Percentiles rank a stretch among this genome's conserved stretches.
Conservation (phyloP, 1,140 invertebrate species). For the Panagrolaimus sp. region DNA sequence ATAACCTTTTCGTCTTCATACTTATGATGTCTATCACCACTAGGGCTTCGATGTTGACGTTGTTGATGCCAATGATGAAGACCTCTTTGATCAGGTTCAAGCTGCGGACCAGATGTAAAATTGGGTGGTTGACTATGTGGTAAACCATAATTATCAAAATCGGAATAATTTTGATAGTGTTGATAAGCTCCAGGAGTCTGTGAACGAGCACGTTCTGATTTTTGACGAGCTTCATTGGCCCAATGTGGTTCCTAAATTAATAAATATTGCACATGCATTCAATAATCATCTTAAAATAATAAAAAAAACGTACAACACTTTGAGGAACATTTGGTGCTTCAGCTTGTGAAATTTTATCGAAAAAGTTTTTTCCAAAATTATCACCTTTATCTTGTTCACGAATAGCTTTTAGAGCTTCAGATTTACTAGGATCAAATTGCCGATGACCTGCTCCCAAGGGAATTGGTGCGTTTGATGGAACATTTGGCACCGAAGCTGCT, state of each 20-base stretch:
- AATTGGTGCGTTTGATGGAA: constrained; percentile 14
- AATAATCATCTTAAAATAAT: neutral
- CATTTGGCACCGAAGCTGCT: constrained; percentile 1
- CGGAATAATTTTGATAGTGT: neutral
- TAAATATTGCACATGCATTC: too few relatives aligned
- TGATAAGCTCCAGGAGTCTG: constrained; percentile 33
- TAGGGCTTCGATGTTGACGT: constrained; percentile 16
- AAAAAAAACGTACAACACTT: constrained; percentile 17
- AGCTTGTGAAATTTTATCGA: constrained; percentile 39
- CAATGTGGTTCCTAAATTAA: constrained; percentile 41
- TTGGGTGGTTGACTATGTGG: neutral
- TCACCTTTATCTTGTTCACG: constrained; percentile 34
- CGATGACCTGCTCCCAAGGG: constrained; percentile 23
- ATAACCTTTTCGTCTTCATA: constrained; percentile 11
- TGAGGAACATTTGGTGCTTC: constrained; percentile 37
- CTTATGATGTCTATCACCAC: constrained; percentile 13
- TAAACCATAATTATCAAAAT: neutral
- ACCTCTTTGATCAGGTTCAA: neutral
- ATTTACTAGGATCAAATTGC: constrained; percentile 24
- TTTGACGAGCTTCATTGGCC: constrained; percentile 35
- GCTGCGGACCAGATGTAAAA: constrained; percentile 6
- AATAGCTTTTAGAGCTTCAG: constrained; percentile 19
- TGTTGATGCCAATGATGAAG: neutral
- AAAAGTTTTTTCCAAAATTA: constrained; percentile 38
- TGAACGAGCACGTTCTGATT: constrained; percentile 39